A percentile compares a stretch with the other conserved stretches of the same genome.
phyloP scores from a whole-genome alignment of 2,113 vertebrate genomes.

The Notarius lentiginosus region DNA sequence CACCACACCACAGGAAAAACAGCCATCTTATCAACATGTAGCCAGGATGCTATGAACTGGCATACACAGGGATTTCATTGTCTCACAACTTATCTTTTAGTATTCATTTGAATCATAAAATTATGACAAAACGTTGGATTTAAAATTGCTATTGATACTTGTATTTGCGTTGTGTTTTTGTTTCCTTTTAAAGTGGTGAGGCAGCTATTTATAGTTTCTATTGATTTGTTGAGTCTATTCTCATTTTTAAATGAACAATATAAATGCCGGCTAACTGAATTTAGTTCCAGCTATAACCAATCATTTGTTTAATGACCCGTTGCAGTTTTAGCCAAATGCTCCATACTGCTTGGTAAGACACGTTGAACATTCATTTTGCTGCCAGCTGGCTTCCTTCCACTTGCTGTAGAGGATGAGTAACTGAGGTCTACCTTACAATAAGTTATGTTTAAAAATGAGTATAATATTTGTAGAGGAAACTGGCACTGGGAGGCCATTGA shows the following conservation, averaged over 20 bases:
- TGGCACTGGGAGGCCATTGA: not conserved
- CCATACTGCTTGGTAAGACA: conserved; percentile 26
- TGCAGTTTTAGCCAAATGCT: conserved; percentile 45
- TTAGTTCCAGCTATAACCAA: conserved; percentile 46
- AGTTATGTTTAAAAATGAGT: conserved; percentile 19
- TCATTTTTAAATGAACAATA: conserved; percentile 51
- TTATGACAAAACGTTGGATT: not conserved
- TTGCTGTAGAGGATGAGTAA: conserved; percentile 4
- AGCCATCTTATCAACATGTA: conserved; percentile 9
- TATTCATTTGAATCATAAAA: not conserved
- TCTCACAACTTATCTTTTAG: not conserved
- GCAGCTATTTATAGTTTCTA: conserved; percentile 44
- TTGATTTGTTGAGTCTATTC: conserved; percentile 41
- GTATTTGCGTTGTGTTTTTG: not conserved
- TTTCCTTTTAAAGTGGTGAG: not conserved
- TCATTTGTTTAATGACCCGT: conserved; percentile 54
- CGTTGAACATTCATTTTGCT: conserved; percentile 32
- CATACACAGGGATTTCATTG: not conserved
- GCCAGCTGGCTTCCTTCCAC: conserved; percentile 38
- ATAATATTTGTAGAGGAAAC: conserved; percentile 5
- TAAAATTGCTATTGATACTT: not conserved
- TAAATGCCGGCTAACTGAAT: conserved; percentile 47
- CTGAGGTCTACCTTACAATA: conserved; percentile 5
- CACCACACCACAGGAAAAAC: conserved; percentile 4
- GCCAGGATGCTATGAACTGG: not conserved